These are phyloP conservation scores for Trinectes maculatus DNA, from an alignment of 2,113 vertebrate genomes.

Conservation along the genomic window DNA sequence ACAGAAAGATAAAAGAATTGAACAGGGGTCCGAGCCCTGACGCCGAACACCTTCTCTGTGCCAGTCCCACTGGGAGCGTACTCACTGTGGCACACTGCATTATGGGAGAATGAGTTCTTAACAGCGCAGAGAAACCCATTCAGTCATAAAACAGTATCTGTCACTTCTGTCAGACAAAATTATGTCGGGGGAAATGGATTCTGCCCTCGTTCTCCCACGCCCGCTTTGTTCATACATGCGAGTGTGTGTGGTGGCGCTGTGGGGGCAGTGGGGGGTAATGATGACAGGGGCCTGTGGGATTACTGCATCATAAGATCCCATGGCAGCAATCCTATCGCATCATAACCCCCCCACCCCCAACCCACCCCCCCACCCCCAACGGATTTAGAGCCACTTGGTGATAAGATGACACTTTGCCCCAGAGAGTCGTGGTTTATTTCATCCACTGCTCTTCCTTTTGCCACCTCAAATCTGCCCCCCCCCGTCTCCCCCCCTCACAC, in stretches of 20 bases:
- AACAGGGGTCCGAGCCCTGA: constrained; percentile 27
- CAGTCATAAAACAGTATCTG: constrained; percentile 80
- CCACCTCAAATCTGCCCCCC: constrained; percentile 1
- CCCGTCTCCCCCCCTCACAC: too few relatives aligned
- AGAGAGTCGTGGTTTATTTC: constrained; percentile 3
- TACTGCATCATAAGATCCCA: constrained; percentile 43
- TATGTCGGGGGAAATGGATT: constrained; percentile 67
- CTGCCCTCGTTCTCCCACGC: constrained; percentile 38
- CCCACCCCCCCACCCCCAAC: constrained; percentile 1
- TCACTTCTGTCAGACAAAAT: constrained; percentile 77
- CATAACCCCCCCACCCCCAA: constrained; percentile 32
- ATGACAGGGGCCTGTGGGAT: constrained; percentile 52
- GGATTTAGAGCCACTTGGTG: constrained; percentile 42
- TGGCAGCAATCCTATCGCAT: constrained; percentile 39
- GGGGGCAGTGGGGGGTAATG: constrained; percentile 36
- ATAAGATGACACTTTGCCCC: constrained; percentile 33
- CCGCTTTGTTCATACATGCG: constrained; percentile 3
- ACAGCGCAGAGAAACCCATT: constrained; percentile 71
- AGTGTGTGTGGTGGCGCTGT: constrained; percentile 17
- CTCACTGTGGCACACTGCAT: constrained; percentile 67
- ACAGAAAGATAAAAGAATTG: constrained; percentile 18
- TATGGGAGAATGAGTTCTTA: constrained; percentile 77
- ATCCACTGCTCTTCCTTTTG: constrained; percentile 11
- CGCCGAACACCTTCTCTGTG: constrained; percentile 48
- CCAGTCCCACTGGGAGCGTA: constrained; percentile 49